phyloP scores from a whole-genome alignment of 2,888 invertebrate species.

The Athalia rosae region DNA sequence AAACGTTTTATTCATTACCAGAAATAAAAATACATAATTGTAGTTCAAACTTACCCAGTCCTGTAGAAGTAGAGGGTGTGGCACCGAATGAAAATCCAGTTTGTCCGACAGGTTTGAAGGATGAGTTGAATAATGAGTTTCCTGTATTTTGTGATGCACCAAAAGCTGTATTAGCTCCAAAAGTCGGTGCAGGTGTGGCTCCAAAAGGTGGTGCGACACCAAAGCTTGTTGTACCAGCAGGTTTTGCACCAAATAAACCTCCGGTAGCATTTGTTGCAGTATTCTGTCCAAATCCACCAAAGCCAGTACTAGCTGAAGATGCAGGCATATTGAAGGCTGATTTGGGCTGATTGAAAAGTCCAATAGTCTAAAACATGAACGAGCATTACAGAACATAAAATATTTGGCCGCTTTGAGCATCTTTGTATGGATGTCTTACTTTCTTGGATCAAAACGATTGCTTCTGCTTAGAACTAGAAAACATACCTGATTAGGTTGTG shows the following conservation, averaged over 20 bases:
- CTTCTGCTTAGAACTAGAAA: not conserved
- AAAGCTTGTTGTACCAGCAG: conserved; percentile 72
- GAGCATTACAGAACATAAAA: conserved; percentile 1
- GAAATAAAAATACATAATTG: too few relatives aligned
- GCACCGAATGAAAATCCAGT: conserved; percentile 71
- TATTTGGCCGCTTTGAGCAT: not conserved
- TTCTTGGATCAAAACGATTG: not conserved
- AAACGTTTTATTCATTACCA: not conserved
- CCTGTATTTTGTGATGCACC: conserved; percentile 65
- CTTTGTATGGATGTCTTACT: not conserved
- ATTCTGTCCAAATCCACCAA: conserved; percentile 72
- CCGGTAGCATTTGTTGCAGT: conserved; percentile 56
- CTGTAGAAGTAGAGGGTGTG: conserved; percentile 64
- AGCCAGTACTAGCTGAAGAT: conserved; percentile 71
- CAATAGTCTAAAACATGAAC: conserved; percentile 63
- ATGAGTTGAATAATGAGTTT: conserved; percentile 73
- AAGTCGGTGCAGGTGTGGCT: conserved; percentile 59
- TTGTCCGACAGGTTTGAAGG: conserved; percentile 72
- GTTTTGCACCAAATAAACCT: conserved; percentile 73
- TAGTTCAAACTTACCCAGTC: conserved; percentile 56
- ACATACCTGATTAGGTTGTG: conserved; percentile 69
- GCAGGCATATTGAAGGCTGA: conserved; percentile 69
- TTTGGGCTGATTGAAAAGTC: conserved; percentile 73
- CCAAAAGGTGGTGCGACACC: conserved; percentile 69
- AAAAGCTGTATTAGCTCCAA: conserved; percentile 64